Conservation (phyloP, 2,113 vertebrate species). For the Spea bombifrons region DNA sequence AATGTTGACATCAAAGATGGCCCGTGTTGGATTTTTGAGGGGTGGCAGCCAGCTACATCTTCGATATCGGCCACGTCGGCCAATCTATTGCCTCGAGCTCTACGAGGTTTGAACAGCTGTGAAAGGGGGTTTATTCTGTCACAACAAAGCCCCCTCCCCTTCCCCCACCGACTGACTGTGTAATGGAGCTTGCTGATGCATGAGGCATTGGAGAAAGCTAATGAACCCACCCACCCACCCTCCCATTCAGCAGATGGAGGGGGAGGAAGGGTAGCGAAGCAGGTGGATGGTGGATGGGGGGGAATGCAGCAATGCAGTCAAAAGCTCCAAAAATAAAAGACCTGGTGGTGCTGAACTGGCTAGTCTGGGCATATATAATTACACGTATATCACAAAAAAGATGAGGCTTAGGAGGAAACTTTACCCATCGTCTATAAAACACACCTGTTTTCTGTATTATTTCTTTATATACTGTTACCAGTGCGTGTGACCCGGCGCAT, state of each 20-base stretch:
- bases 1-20: background rate
- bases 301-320: constrained; percentile 40
- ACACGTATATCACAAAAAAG: constrained; percentile 46
- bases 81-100: constrained; percentile 36
- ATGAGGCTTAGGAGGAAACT: constrained; percentile 42
- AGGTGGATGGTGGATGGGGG: constrained; percentile 42
- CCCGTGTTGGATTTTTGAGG: background rate
- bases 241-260: constrained; percentile 46
- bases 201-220: constrained; percentile 46
- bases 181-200: constrained; percentile 49
- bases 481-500: background rate
- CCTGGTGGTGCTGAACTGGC: constrained; percentile 46
- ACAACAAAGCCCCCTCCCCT: constrained; percentile 46
- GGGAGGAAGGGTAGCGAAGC: constrained; percentile 31
- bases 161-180: constrained; percentile 40
- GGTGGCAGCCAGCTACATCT: constrained; percentile 7
- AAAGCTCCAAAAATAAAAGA: constrained; percentile 46
- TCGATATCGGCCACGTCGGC: background rate
- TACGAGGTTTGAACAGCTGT: constrained; percentile 47
- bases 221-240: constrained; percentile 43
- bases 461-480: constrained; percentile 45
- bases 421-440: constrained; percentile 48
- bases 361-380: constrained; percentile 47
- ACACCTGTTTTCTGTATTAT: constrained; percentile 43
- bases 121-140: constrained; percentile 47